A percentile compares a stretch with the other conserved stretches of the same genome.
phyloP scores from a whole-genome alignment of 2,113 vertebrate genomes.

The Caranx melampygus region DNA sequence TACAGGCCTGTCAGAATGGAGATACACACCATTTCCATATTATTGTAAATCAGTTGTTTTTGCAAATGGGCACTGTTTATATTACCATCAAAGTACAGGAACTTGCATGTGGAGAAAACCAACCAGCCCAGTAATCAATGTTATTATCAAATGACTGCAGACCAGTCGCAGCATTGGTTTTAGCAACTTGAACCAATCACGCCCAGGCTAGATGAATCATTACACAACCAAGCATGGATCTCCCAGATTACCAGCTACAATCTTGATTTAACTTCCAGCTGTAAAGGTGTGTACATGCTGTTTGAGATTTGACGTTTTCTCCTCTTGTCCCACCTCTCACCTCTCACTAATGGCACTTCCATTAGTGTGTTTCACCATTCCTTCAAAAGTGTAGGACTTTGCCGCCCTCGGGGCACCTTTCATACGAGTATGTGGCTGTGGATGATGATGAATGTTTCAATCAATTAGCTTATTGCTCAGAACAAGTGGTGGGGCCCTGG shows the following conservation, averaged over 20 bases:
- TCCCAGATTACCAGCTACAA: background rate
- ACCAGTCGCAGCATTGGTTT: slow-evolving; percentile 28
- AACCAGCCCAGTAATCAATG: slow-evolving; percentile 48
- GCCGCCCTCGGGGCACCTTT: slow-evolving; percentile 42
- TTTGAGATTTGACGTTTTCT: slow-evolving; percentile 7
- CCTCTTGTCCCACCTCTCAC: background rate
- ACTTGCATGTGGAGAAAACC: slow-evolving; percentile 3
- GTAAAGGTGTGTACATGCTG: slow-evolving; percentile 8
- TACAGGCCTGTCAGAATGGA: background rate
- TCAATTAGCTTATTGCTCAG: slow-evolving; percentile 77
- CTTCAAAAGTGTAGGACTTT: slow-evolving; percentile 60
- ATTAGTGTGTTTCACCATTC: slow-evolving; percentile 54
- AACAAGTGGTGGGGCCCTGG: slow-evolving; percentile 63
- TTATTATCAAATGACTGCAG: slow-evolving; percentile 29
- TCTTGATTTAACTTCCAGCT: slow-evolving; percentile 21
- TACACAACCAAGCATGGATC: background rate
- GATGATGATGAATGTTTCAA: slow-evolving; percentile 75
- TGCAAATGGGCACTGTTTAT: background rate
- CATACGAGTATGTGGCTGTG: slow-evolving; percentile 38
- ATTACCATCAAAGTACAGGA: slow-evolving; percentile 18
- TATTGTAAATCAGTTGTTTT: background rate
- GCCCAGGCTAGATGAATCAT: background rate
- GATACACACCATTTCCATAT: background rate
- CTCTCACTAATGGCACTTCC: slow-evolving; percentile 55
- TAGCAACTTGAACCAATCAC: slow-evolving; percentile 8